Base-by-base conservation (phyloP, 2,113 vertebrate genomes). In the Fulmarus glacialis region DNA sequence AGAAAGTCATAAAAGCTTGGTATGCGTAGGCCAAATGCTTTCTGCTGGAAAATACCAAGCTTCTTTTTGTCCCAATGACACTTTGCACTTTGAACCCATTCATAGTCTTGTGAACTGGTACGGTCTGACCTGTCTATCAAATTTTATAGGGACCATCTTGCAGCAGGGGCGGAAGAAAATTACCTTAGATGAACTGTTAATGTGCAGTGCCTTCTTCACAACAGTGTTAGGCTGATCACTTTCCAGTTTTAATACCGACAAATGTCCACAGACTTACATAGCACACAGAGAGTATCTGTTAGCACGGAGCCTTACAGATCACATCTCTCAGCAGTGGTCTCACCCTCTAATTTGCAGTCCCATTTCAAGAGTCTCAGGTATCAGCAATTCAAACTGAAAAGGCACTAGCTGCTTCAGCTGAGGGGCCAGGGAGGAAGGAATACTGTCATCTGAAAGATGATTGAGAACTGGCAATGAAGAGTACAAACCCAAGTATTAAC, bases 191-290 rank as follows among this genome's bases (percentile, higher is more conserved):
- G 43, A 94, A 32, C n/a, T 60, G 82, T 78, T 97, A 95, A 93
- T 50, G 55, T 94, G 91, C 47, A 93, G 64, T 67, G 71, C 50
- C 77, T 55, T 89, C 87, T 96, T 94, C 77, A 85, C 73, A 89
- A 60, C 30, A 36, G 77, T 27, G 59, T 62, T 85, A 93, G 87
- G 67, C 67, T 66, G 42, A 84, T 96, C 75, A 47, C 26, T 94
- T 97, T 47, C 82, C 91, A 86, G 53, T 84, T 93, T 53, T n/a
- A 67, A 67, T 47, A 56, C 81, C 18, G 17, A 71, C 83, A 93
- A 92, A 74, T 10, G 56, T 79, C 34, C 73, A 52, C 47, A 79
- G 55, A 60, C 47, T 58, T 74, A 52, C 8, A n/a, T 1, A 73
- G 92, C 52, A 77, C 47, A 32, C 17, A 38, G 48, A 75, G 22